Conservation (phyloP, 2,888 invertebrate species). For the Dicyrtoma fusca region DNA sequence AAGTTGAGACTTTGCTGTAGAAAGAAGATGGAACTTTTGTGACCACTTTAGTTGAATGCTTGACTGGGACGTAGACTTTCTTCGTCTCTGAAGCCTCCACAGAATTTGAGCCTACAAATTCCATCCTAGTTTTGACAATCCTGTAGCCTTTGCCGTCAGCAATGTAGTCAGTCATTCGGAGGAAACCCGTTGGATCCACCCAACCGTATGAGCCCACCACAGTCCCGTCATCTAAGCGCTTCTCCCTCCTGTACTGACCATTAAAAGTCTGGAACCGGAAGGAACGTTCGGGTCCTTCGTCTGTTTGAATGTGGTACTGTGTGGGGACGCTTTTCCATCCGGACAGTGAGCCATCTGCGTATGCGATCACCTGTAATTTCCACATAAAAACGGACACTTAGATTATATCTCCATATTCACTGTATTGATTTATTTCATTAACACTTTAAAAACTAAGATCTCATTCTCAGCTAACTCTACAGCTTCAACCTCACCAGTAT, state of each 20-base stretch:
- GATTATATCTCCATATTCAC: too few species aligned
- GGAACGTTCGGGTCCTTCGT: slow-evolving; percentile 87
- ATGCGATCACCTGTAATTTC: slow-evolving; percentile 20
- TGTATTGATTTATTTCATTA: too few species aligned
- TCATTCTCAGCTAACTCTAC: background rate
- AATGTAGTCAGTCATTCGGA: slow-evolving; percentile 84
- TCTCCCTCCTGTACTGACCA: slow-evolving; percentile 86
- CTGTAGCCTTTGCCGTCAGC: slow-evolving; percentile 82
- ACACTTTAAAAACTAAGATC: background rate
- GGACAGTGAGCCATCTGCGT: slow-evolving; percentile 48
- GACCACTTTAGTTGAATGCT: slow-evolving; percentile 39
- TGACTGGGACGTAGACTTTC: slow-evolving; percentile 39
- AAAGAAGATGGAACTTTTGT: slow-evolving; percentile 12
- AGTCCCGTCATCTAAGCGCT: slow-evolving; percentile 74
- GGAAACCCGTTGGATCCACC: slow-evolving; percentile 80
- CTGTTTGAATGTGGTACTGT: slow-evolving; percentile 90
- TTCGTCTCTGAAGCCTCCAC: slow-evolving; percentile 37
- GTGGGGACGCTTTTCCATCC: slow-evolving; percentile 60
- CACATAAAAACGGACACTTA: background rate
- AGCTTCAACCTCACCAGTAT: slow-evolving; percentile 1
- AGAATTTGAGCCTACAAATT: slow-evolving; percentile 54
- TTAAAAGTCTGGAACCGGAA: slow-evolving; percentile 86
- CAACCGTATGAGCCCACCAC: slow-evolving; percentile 87
- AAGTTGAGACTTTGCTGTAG: background rate
- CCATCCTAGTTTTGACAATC: slow-evolving; percentile 71